Conservation (phyloP, 2,113 vertebrate genomes). For the Brachypodius melanocephalos region DNA sequence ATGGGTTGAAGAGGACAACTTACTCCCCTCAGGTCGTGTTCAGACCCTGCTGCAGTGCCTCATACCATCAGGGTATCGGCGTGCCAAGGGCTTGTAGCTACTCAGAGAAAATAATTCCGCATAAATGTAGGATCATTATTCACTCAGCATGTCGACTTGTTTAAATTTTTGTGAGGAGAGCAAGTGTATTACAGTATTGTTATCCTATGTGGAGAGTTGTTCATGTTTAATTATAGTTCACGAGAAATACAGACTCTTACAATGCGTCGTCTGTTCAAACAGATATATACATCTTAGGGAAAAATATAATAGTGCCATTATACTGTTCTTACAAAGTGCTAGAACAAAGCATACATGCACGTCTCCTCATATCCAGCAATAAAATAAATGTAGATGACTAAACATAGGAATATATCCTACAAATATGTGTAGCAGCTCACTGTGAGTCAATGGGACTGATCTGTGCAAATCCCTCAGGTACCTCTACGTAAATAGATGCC, state of each 20-base stretch:
- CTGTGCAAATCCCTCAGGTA: not conserved
- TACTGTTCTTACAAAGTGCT: not conserved
- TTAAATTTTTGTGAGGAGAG: constrained; percentile 31
- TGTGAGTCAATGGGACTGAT: not conserved
- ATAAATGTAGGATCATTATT: constrained; percentile 37
- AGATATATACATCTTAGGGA: constrained; percentile 6
- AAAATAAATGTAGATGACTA: not conserved
- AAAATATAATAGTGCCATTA: constrained; percentile 17
- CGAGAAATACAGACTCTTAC: constrained; percentile 6
- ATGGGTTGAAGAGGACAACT: not conserved
- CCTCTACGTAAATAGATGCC: not conserved
- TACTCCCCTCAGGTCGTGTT: not conserved
- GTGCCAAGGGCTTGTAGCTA: not conserved
- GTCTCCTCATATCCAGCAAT: not conserved
- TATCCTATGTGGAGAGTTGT: not conserved
- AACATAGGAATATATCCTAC: not conserved
- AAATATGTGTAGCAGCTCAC: not conserved
- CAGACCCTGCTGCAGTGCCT: not conserved
- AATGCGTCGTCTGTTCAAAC: not conserved
- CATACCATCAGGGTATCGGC: not conserved
- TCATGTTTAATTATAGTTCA: constrained; percentile 43
- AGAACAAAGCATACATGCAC: not conserved
- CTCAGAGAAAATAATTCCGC: not conserved
- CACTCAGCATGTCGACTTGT: not conserved
- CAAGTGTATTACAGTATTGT: constrained; percentile 30